Conservation (phyloP, 2,797 vertebrate genomes). For the Anguilla obscura region DNA sequence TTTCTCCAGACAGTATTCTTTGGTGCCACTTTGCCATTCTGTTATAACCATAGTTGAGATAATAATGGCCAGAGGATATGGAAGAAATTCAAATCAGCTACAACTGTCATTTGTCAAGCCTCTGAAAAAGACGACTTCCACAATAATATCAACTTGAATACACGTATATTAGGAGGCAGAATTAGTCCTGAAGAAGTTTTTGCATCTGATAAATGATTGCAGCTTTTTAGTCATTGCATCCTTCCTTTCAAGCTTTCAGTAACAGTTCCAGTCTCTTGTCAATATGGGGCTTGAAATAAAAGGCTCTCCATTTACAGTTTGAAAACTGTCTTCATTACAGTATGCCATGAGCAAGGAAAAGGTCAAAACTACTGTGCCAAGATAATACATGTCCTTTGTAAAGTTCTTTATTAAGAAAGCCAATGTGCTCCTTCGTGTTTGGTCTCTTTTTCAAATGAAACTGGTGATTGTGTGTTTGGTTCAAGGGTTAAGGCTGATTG, state of each 20-base stretch:
- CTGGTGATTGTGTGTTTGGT: constrained; percentile 8
- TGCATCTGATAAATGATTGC: neutral
- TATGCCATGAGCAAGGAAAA: neutral
- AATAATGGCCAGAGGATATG: neutral
- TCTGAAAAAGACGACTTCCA: neutral
- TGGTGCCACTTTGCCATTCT: neutral
- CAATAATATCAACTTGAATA: neutral
- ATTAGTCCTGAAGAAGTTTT: neutral
- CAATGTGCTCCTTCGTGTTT: constrained; percentile 1
- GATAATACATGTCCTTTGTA: constrained; percentile 13
- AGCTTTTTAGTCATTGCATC: neutral
- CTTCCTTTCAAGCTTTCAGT: neutral
- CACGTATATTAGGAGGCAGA: neutral
- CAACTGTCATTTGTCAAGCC: neutral
- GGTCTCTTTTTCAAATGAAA: neutral
- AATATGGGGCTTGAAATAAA: neutral
- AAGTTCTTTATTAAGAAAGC: constrained; percentile 11
- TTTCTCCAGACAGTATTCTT: neutral
- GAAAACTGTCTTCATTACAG: constrained; percentile 13
- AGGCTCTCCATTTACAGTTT: constrained; percentile 1
- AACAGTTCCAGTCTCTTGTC: neutral
- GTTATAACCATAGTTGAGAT: neutral
- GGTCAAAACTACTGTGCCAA: constrained; percentile 12
- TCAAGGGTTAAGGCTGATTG: constrained; percentile 7
- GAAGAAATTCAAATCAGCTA: neutral